Evolutionary conservation across 2,888 invertebrate genomes (phyloP).

Genomic region (Aproaerema taeniolella): DNA sequence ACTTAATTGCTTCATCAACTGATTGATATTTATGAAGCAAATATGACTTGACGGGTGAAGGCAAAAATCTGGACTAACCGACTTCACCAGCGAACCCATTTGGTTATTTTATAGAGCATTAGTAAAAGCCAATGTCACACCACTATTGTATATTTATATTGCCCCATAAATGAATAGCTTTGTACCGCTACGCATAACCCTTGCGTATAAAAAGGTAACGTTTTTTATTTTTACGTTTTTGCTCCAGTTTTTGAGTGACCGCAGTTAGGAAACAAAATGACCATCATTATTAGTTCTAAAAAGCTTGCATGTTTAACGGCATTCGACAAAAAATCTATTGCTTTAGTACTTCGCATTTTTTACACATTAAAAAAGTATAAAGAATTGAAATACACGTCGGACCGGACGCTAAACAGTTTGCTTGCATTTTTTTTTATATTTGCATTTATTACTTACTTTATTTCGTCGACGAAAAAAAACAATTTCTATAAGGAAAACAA

Average conservation of each 20-base stretch:
- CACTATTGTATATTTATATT: slow-evolving; percentile 60
- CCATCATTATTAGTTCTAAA: slow-evolving; percentile 35
- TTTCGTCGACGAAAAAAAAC: too few relatives aligned
- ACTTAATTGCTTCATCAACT: slow-evolving; percentile 15
- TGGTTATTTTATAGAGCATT: slow-evolving; percentile 57
- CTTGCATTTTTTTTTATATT: too few relatives aligned
- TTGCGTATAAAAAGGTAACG: slow-evolving; percentile 41
- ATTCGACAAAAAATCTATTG: too few relatives aligned
- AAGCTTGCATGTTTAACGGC: slow-evolving; percentile 5
- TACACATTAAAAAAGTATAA: too few relatives aligned
- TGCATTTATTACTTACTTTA: too few relatives aligned
- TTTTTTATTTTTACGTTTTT: slow-evolving; percentile 52
- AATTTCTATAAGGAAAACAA: too few relatives aligned
- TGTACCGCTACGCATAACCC: slow-evolving; percentile 50
- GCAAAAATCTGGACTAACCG: slow-evolving; percentile 56
- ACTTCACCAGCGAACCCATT: slow-evolving; percentile 39
- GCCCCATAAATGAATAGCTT: slow-evolving; percentile 54
- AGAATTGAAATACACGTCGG: too few relatives aligned
- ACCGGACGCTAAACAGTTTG: too few relatives aligned
- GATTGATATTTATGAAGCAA: slow-evolving; percentile 15
- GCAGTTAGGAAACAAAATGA: slow-evolving; percentile 60
- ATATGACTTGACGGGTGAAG: slow-evolving; percentile 47
- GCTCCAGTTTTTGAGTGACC: slow-evolving; percentile 66
- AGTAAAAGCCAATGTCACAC: slow-evolving; percentile 52
- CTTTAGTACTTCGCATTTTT: too few relatives aligned